Conservation (phyloP, 2,888 invertebrate genomes). For the Amiota minor region DNA sequence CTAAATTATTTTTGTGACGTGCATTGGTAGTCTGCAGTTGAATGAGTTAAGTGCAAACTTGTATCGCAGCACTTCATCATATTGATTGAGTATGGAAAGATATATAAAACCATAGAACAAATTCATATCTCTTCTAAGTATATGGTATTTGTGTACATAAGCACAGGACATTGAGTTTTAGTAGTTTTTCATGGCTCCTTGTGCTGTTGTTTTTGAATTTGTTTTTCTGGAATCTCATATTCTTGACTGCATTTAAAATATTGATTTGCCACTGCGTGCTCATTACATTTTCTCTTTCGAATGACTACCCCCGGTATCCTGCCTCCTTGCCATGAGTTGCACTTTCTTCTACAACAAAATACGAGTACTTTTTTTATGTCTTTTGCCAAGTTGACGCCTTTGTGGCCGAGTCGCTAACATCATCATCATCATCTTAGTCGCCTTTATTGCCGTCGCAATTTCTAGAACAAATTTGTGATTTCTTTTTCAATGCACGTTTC, state of each 20-base stretch:
- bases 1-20: too few species aligned
- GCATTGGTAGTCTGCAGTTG: too few species aligned
- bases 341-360: neutral
- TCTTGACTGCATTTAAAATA: slow-evolving; percentile 23
- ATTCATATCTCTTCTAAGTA: neutral
- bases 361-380: neutral
- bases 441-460: neutral
- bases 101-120: neutral
- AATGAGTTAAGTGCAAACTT: too few species aligned
- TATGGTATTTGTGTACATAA: neutral
- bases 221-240: neutral
- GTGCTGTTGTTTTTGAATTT: neutral
- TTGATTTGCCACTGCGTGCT: slow-evolving; percentile 14
- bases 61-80: too few species aligned
- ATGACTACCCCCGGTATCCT: neutral
- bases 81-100: too few species aligned
- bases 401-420: too few species aligned
- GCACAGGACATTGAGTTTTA: neutral
- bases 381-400: too few species aligned
- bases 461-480: neutral
- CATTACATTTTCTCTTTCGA: neutral
- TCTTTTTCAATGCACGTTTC: too few species aligned
- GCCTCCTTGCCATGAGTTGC: neutral
- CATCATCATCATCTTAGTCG: neutral
- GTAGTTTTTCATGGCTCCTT: neutral